These are phyloP conservation scores for Onchidella celtica DNA, from an alignment of 2,888 invertebrate genomes.

Conservation along the genomic window DNA sequence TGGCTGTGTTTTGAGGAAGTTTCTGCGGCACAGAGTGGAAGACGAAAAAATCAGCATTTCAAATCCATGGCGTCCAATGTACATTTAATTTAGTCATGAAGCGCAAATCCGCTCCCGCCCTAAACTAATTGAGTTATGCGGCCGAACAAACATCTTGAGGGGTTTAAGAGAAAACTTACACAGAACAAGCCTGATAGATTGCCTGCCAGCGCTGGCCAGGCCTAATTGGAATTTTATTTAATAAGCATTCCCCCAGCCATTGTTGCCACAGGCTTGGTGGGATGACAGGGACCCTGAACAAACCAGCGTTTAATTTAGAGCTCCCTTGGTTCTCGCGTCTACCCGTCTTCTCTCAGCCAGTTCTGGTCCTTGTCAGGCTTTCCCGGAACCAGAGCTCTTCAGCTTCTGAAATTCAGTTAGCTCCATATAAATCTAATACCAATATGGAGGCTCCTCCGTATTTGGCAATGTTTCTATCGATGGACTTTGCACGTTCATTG, in stretches of 20 bases:
- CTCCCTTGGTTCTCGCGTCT: slow-evolving; percentile 5
- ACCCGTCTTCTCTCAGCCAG: slow-evolving; percentile 5
- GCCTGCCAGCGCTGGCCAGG: slow-evolving; percentile 65
- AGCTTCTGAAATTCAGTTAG: slow-evolving; percentile 36
- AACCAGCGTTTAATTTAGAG: slow-evolving; percentile 44
- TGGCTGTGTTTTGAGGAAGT: no score
- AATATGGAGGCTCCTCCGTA: slow-evolving; percentile 20
- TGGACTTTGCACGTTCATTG: neutral
- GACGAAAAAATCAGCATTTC: slow-evolving; percentile 42
- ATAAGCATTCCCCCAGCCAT: slow-evolving; percentile 64
- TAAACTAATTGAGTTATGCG: slow-evolving; percentile 38
- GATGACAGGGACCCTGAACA: slow-evolving; percentile 17
- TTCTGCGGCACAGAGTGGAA: no score
- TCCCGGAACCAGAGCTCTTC: slow-evolving; percentile 22
- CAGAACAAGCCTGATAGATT: slow-evolving; percentile 68
- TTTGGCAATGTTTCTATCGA: neutral
- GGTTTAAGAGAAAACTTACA: slow-evolving; percentile 57
- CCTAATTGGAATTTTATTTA: slow-evolving; percentile 74
- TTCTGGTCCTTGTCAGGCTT: slow-evolving; percentile 33
- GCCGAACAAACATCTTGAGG: slow-evolving; percentile 58
- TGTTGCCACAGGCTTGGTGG: slow-evolving; percentile 46
- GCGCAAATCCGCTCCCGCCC: slow-evolving; percentile 28
- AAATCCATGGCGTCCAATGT: slow-evolving; percentile 39
- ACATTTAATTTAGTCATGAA: slow-evolving; percentile 43
- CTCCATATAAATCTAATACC: slow-evolving; percentile 42